Percentiles rank a stretch among this genome's conserved stretches.
Evolutionary conservation across 2,797 vertebrate genomes (phyloP).

Genomic region (Monodelphis domestica): DNA sequence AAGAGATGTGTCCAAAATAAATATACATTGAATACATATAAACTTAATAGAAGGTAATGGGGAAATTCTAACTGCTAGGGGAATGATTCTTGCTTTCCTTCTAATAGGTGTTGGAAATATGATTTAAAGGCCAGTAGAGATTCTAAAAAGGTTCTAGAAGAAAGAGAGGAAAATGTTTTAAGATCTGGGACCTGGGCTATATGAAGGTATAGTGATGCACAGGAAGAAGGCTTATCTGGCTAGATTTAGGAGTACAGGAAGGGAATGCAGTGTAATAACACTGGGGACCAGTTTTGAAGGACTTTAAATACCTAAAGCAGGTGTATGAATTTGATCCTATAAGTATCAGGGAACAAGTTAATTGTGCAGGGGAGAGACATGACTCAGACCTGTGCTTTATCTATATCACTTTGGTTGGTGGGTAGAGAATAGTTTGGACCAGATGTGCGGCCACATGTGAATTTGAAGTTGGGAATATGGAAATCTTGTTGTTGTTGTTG

Average conservation of each 20-base stretch:
- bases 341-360: background rate
- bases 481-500: background rate
- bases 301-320: background rate
- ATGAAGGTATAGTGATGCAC: background rate
- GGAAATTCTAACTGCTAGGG: too few relatives aligned
- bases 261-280: background rate
- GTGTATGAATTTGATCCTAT: background rate
- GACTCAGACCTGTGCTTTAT: background rate
- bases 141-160: background rate
- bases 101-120: background rate
- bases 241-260: background rate
- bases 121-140: background rate
- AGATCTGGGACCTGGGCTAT: background rate
- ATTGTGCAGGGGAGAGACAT: background rate
- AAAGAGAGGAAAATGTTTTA: background rate
- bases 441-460: background rate
- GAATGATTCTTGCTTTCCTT: background rate
- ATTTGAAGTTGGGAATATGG: background rate
- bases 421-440: background rate
- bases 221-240: background rate
- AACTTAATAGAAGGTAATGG: too few relatives aligned
- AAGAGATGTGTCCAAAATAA: background rate
- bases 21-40: background rate
- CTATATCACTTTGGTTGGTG: background rate
- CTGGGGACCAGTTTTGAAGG: background rate